Conservation (phyloP, 64 coral and sea anemone genomes). For the Montipora foliosa region DNA sequence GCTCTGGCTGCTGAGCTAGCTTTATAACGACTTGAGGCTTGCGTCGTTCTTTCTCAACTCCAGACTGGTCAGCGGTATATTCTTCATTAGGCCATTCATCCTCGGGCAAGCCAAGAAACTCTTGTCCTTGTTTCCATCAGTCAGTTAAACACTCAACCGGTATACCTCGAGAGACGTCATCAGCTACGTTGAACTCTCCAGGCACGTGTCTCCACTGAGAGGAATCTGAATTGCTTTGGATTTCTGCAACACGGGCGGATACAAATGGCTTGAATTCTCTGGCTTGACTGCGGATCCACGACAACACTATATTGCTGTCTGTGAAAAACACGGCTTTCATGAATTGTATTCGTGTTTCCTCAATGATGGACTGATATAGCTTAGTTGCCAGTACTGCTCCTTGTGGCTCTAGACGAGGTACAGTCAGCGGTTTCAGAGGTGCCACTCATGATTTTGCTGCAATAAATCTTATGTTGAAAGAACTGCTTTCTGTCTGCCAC, state of each 20-base stretch:
- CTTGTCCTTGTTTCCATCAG: constrained; percentile 6
- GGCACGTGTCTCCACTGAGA: too few species aligned
- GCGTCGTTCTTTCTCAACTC: neutral
- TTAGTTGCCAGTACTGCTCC: neutral
- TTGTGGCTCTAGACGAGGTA: neutral
- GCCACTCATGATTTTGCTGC: constrained; percentile 72
- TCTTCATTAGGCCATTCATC: constrained; percentile 20
- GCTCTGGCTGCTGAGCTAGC: neutral
- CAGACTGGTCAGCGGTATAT: neutral
- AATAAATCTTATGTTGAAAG: constrained; percentile 23
- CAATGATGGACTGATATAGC: neutral
- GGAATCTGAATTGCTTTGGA: too few species aligned
- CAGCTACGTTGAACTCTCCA: too few species aligned
- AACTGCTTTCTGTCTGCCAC: constrained; percentile 25
- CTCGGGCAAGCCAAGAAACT: neutral
- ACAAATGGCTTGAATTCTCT: constrained; percentile 46
- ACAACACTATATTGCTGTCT: constrained; percentile 41
- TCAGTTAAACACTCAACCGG: neutral
- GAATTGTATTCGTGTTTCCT: constrained; percentile 37
- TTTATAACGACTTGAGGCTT: neutral
- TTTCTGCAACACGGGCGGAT: neutral
- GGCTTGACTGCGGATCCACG: constrained; percentile 28
- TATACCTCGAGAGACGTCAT: neutral
- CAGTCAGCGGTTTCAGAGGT: constrained; percentile 34
- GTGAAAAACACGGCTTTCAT: constrained; percentile 31